A percentile compares a stretch with the other conserved stretches of the same genome.
These are phyloP conservation scores for Steinernema feltiae DNA, from an alignment of 1,140 invertebrate species.

Conservation along the genomic window DNA sequence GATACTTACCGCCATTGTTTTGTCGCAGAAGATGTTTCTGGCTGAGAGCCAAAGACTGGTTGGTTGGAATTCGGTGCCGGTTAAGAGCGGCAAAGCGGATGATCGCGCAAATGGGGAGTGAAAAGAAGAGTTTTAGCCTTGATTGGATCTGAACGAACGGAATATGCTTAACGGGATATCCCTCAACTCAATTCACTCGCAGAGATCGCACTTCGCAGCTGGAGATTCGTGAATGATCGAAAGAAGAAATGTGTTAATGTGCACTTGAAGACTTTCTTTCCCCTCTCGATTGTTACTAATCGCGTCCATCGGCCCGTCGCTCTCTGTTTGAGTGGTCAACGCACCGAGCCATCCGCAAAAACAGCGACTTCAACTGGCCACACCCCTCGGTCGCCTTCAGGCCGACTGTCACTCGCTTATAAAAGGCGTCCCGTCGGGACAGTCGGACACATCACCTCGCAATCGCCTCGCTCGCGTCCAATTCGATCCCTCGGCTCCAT, in stretches of 20 bases:
- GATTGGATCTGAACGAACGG: no score
- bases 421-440: not conserved
- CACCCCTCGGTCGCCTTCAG: not conserved
- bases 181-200: no score
- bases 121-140: no score
- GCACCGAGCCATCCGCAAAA: slow-evolving; percentile 8
- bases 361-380: not conserved
- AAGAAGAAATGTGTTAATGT: not conserved
- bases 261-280: not conserved
- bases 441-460: not conserved
- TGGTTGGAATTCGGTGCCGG: no score
- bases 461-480: not conserved
- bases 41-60: no score
- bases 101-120: no score
- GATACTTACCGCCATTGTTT: not conserved
- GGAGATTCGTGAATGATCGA: no score
- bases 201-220: not conserved
- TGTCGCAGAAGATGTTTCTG: no score
- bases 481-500: not conserved
- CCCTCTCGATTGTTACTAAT: not conserved
- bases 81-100: no score
- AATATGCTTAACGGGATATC: no score
- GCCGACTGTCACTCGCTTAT: slow-evolving; percentile 1
- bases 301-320: not conserved
- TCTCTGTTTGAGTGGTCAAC: not conserved